Evolutionary conservation across 2,888 invertebrate genomes (phyloP), one percentile per base, ranked within the genome.

Genomic region (Sthenelais limicola): DNA sequence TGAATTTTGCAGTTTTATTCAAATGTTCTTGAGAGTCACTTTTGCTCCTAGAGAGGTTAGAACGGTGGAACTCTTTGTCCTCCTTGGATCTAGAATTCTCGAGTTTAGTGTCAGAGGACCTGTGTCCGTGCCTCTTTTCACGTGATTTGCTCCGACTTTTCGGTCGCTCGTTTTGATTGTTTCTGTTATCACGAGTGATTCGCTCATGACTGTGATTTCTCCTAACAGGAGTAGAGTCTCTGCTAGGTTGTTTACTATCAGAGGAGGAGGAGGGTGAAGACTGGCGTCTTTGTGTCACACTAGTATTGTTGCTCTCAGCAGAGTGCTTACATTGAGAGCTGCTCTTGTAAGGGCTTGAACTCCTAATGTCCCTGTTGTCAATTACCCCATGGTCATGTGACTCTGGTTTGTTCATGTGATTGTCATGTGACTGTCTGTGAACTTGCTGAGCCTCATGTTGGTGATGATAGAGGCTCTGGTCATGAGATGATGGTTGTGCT

Each of bases 1-100:
- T 47, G 32, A 72, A 58, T 4, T 71, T 68, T 3, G 47, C 35
- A 21, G 69, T 33, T 30, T 72, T 72, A 33, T 74, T 62, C 18
- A 76, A 18, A 32, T 73, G 76, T 33, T 77, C 77, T n/a, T 58
- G 62, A 26, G 77, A 77, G 68, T 77, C 77, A 56, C 75, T 75
- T 35, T 77, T 77, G 68, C 77, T 77, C 3, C 77, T 52, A 18
- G 9, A 18, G 4, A 77, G 30, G 32, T 73, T 73, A 15, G 43
- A 33, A 1, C 67, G 12, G 28, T 32, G 47, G 28, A 67, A 67
- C 67, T 67, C 70, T 0, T 30, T 26, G 21, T 66, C 71, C n/a
- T 52, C 52, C 30, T 48, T 73, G 21, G 52, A 30, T 12, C 48
- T 24, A 5, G 43, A 43, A 26, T 66, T 62, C 30, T 70, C 73